Evolutionary conservation across 2,797 vertebrate genomes (phyloP), one percentile per base, ranked within the genome.

Genomic region (Pelobates cultripes): DNA sequence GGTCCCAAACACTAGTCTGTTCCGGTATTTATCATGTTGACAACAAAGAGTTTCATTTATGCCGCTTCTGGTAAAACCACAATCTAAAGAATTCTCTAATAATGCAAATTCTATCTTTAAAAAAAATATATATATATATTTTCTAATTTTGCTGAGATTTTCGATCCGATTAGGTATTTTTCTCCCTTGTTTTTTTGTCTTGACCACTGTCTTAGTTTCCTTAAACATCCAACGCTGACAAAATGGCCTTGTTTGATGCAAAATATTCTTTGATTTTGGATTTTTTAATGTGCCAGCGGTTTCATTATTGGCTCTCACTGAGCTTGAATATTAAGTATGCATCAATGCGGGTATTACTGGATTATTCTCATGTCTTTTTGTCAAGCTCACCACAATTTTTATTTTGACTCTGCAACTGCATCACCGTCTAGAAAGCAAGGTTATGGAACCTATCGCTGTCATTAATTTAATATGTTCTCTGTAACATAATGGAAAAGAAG

Each of bases 391-490:
- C 82, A 72, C 82, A 84, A 70, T 76, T 45, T 84, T 75, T 84
- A 80, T 84, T 84, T 84, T 79, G 82, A 84, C 82, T 84, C 66
- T 75, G 55, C 42, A 45, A 55, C 61, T 60, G 45, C 71, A 74
- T 78, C 53, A 12, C 64, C 57, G 72, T 84, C 77, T 79, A 53
- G 76, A 51, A 72, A 41, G 44, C 28, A 60, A 57, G 44, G 82
- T n/a, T 75, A 68, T 71, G 72, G 72, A 84, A 75, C 74, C 72
- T 60, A 79, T 66, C 43, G 57, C 73, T 76, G 70, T 80, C 68
- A 80, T 84, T 84, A 79, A 75, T 43, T 80, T 84, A 84, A 84
- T 84, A 68, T 69, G 77, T 68, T 76, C 68, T 17, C 70, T 64
- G 82, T 70, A 80, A 45, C 42, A 60, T 68, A 67, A 60, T 79